These are phyloP conservation scores for Etheostoma cragini DNA, from an alignment of 2,113 vertebrate species.

Conservation along the genomic window DNA sequence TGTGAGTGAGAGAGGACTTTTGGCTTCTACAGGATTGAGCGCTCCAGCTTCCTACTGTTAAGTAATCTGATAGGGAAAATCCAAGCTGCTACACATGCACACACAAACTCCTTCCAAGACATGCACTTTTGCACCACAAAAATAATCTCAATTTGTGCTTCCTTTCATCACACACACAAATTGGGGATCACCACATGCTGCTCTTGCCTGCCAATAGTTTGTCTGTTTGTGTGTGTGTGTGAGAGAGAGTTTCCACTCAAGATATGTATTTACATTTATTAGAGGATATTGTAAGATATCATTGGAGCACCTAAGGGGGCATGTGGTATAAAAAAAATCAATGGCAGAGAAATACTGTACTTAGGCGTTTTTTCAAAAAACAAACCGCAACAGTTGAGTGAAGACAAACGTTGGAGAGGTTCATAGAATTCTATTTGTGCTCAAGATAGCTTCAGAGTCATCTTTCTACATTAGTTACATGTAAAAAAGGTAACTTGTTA, in stretches of 20 bases:
- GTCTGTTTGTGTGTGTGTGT: conserved; percentile 30
- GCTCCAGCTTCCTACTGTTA: conserved; percentile 81
- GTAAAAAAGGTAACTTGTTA: no score
- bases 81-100: conserved; percentile 72
- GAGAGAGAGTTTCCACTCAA: conserved; percentile 24
- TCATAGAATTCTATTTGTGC: no score
- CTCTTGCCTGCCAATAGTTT: conserved; percentile 80
- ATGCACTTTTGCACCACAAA: conserved; percentile 53
- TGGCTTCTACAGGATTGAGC: conserved; percentile 74
- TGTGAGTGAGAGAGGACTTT: conserved; percentile 39
- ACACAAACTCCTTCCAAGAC: no score
- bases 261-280: conserved; percentile 24
- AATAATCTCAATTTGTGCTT: conserved; percentile 76
- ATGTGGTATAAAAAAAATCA: no score
- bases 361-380: no score
- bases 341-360: no score
- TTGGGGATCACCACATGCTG: conserved; percentile 83
- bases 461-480: no score
- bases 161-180: conserved; percentile 62
- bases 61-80: conserved; percentile 86
- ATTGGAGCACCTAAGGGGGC: no score
- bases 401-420: no score
- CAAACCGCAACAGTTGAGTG: no score
- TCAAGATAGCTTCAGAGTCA: no score
- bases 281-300: conserved; percentile 20